A percentile compares a stretch with the other conserved stretches of the same genome.
Conservation (phyloP, 2,797 vertebrate genomes). For the Phoxinus dragarum region DNA sequence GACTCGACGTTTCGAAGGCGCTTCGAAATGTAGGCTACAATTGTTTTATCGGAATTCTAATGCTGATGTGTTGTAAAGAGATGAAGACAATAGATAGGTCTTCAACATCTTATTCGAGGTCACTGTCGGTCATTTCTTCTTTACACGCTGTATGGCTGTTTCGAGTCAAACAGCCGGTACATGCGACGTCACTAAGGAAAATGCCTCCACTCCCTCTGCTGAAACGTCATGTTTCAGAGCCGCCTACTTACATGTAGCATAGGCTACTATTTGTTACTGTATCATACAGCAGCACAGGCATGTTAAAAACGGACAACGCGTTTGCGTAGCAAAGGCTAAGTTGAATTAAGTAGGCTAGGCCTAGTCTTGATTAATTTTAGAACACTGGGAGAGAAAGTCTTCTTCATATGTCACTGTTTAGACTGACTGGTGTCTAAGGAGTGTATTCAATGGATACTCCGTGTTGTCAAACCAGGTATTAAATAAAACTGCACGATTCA, state of each 20-base stretch:
- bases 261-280: neutral
- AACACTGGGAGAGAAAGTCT: neutral
- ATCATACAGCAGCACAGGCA: neutral
- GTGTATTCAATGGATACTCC: neutral
- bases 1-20: constrained; percentile 42
- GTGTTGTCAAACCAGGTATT: neutral
- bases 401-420: neutral
- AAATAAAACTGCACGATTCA: neutral
- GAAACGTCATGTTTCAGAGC: constrained; percentile 44
- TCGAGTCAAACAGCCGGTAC: constrained; percentile 71
- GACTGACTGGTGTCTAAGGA: no score
- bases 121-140: constrained; percentile 68
- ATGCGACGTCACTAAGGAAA: constrained; percentile 64
- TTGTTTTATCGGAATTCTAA: constrained; percentile 7
- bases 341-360: neutral
- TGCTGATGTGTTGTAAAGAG: constrained; percentile 17
- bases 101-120: constrained; percentile 63
- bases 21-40: neutral
- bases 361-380: neutral
- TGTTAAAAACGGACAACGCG: neutral
- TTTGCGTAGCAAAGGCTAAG: neutral
- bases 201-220: constrained; percentile 24
- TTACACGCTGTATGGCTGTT: constrained; percentile 62
- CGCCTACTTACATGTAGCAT: constrained; percentile 11
- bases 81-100: constrained; percentile 8